Evolutionary conservation across 2,113 vertebrate genomes (phyloP).

Genomic region (Calcarius ornatus): DNA sequence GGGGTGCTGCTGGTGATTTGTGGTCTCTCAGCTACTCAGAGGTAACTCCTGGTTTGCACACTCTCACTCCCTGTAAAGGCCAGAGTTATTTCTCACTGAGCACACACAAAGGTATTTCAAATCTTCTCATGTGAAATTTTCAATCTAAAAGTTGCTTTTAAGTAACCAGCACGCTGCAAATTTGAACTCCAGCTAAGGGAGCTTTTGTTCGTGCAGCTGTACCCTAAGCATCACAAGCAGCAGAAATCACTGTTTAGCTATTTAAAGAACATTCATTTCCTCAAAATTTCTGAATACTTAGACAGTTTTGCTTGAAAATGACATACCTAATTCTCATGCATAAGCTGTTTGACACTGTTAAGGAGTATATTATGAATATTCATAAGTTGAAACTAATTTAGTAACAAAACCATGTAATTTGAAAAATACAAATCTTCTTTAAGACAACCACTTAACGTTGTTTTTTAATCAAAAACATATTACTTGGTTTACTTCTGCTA

Average conservation of each 20-base stretch:
- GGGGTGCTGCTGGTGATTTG: not conserved
- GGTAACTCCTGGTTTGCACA: not conserved
- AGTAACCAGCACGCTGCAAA: not conserved
- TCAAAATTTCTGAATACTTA: constrained; percentile 15
- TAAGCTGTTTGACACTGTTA: not conserved
- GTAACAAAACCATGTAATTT: constrained; percentile 45
- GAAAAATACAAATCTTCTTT: constrained; percentile 37
- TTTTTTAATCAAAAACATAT: not conserved
- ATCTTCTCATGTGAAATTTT: not conserved
- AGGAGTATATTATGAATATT: constrained; percentile 56
- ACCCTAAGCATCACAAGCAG: constrained; percentile 2
- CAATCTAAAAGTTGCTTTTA: not conserved
- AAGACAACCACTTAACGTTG: not conserved
- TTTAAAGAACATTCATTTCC: constrained; percentile 40
- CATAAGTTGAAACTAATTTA: constrained; percentile 45
- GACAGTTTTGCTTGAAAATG: not conserved
- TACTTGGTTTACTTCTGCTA: not conserved
- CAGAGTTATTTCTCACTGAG: not conserved
- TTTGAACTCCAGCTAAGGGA: not conserved
- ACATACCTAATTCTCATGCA: constrained; percentile 54
- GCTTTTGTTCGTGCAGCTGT: constrained; percentile 21
- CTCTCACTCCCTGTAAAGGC: not conserved
- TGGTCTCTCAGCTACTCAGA: not conserved
- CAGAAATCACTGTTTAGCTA: constrained; percentile 24
- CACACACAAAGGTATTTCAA: not conserved